Base-by-base conservation (phyloP, 1,140 invertebrate genomes). In the Bombus haemorrhoidalis region DNA sequence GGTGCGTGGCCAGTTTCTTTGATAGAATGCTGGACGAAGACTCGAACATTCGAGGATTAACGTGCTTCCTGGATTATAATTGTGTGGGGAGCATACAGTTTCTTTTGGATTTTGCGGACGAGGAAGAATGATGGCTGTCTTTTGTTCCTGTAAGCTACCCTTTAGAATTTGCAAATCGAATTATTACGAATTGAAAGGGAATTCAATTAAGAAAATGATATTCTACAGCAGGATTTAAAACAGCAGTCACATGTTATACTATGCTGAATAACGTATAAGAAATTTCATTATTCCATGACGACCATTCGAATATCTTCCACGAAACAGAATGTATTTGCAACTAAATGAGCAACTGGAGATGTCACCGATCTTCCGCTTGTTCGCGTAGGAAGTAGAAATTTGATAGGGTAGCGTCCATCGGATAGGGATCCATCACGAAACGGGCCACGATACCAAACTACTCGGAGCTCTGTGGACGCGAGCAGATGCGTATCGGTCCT, bases 401-500 rank as follows among this genome's bases (percentile, higher is more conserved):
- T 12, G 1, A 34, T 37, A 25, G 3, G n/a, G 28, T 32, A 3
- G 37, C 37, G 10, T 15, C 37, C 10, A 22, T 15, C 18, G 3
- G n/a, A n/a, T n/a, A n/a, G n/a, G 37, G 57, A 32, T 62, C 2
- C 18, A 25, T 68, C 41, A 43, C 57, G 22, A 32, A 64, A 66
- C 81, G 32, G 53, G 22, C 25, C 74, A 22, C 39, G 76, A 25
- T n/a, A 18, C 28, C 43, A 57, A 28, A 71, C 15, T 41, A 43
- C 32, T 53, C 37, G 66, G 12, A 64, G 57, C 53, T 64, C 59
- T 34, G 2, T 12, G 12, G 15, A 64, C 37, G 71, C 41, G 64
- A 4, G n/a, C 22, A 72, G 81, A 82, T 77, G 57, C 39, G 66
- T 71, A 84, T 84, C 83, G 68, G 25, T 47, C 2, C 53, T 80